These are phyloP conservation scores for Sminthurinus aureus DNA, from an alignment of 2,888 invertebrate genomes.

Conservation along the genomic window DNA sequence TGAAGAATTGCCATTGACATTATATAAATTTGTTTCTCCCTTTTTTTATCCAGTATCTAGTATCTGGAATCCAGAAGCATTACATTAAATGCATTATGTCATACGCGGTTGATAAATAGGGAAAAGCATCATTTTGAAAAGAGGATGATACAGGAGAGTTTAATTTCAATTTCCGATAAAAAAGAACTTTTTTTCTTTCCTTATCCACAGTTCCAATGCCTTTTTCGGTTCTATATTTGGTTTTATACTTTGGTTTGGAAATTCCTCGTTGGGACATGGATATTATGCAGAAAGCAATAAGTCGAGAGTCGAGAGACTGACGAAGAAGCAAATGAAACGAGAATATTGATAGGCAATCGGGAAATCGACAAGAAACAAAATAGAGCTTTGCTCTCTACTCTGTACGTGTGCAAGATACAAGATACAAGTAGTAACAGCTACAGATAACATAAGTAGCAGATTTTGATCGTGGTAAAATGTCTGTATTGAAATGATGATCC, in stretches of 20 bases:
- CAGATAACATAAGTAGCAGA: too few species aligned
- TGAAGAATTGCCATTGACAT: neutral
- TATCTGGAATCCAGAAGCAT: neutral
- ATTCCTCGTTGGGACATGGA: neutral
- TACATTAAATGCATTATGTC: neutral
- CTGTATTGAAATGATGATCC: too few species aligned
- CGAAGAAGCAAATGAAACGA: constrained; percentile 18
- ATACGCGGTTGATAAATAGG: too few species aligned
- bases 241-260: neutral
- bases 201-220: neutral
- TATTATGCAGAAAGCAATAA: constrained; percentile 10
- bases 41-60: neutral
- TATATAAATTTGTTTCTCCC: too few species aligned
- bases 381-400: neutral
- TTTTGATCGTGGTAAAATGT: too few species aligned
- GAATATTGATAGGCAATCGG: constrained; percentile 34
- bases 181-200: neutral
- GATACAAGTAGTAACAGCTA: too few species aligned
- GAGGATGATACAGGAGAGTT: neutral
- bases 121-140: too few species aligned
- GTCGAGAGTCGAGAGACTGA: constrained; percentile 2
- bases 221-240: neutral
- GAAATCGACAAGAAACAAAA: constrained; percentile 13
- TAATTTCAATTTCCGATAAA: neutral
- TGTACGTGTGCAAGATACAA: too few species aligned